Percentiles rank a stretch among this genome's conserved stretches.
Evolutionary conservation across 2,888 invertebrate genomes (phyloP).

Genomic region (Agriopis marginaria): DNA sequence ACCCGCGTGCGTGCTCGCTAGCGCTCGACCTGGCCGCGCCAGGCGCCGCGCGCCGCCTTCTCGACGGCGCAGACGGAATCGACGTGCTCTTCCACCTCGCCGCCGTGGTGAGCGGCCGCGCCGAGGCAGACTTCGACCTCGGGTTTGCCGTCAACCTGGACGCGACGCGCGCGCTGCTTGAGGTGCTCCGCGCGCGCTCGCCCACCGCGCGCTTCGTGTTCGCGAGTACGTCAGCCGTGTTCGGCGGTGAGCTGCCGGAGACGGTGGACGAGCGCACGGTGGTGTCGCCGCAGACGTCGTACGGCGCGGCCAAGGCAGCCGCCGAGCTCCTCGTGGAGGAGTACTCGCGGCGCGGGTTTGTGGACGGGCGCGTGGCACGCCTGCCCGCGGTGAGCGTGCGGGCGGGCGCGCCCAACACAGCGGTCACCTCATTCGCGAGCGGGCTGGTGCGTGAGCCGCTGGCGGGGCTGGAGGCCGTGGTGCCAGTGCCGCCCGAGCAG

Average conservation of each 20-base stretch:
- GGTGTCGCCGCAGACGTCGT: slow-evolving; percentile 70
- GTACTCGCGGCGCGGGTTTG: slow-evolving; percentile 71
- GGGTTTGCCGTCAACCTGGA: slow-evolving; percentile 74
- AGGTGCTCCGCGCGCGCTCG: slow-evolving; percentile 60
- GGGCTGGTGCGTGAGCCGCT: slow-evolving; percentile 75
- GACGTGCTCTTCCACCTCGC: slow-evolving; percentile 73
- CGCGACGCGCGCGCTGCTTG: slow-evolving; percentile 69
- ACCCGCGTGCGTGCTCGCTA: slow-evolving; percentile 35
- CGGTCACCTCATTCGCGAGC: slow-evolving; percentile 78
- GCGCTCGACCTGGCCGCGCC: slow-evolving; percentile 39
- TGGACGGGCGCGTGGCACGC: slow-evolving; percentile 69
- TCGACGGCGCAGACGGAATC: slow-evolving; percentile 44
- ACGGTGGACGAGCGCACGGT: slow-evolving; percentile 65
- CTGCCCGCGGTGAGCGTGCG: slow-evolving; percentile 76
- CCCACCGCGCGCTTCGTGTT: slow-evolving; percentile 65
- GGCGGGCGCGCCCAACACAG: slow-evolving; percentile 70
- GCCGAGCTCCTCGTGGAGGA: slow-evolving; percentile 74
- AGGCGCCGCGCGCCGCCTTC: slow-evolving; percentile 45
- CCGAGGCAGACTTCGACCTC: slow-evolving; percentile 73
- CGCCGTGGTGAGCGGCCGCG: slow-evolving; percentile 75
- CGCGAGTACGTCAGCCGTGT: slow-evolving; percentile 70
- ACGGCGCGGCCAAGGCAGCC: slow-evolving; percentile 75
- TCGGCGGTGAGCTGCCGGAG: slow-evolving; percentile 66
- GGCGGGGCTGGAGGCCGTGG: slow-evolving; percentile 56
- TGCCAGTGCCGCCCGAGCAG: slow-evolving; percentile 66